Evolutionary conservation across 1,140 invertebrate genomes (phyloP).

Genomic region (Nasonia longicornis): DNA sequence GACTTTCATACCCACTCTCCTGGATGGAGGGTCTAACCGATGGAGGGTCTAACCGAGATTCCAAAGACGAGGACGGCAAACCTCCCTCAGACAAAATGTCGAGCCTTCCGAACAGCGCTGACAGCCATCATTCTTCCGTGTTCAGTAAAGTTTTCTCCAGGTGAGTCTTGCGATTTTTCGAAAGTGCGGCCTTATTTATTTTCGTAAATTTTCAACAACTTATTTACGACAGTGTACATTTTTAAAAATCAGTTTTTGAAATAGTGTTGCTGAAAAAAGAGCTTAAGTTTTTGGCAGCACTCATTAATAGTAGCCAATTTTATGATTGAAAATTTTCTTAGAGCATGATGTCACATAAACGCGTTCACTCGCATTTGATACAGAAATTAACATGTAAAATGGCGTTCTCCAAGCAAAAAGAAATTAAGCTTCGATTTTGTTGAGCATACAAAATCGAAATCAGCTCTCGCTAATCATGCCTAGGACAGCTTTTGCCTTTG

Average conservation of each 20-base stretch:
- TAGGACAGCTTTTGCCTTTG: slow-evolving; percentile 31
- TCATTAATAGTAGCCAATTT: neutral
- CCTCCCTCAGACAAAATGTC: slow-evolving; percentile 63
- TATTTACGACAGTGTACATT: neutral
- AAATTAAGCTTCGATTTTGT: slow-evolving; percentile 8
- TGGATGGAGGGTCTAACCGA: slow-evolving; percentile 91
- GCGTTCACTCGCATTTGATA: slow-evolving; percentile 11
- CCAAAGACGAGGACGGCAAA: slow-evolving; percentile 69
- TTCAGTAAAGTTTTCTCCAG: slow-evolving; percentile 92
- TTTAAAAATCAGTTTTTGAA: slow-evolving; percentile 15
- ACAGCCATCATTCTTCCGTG: slow-evolving; percentile 79
- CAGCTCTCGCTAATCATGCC: slow-evolving; percentile 27
- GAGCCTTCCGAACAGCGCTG: slow-evolving; percentile 74
- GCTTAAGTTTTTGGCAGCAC: slow-evolving; percentile 21
- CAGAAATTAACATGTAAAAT: neutral
- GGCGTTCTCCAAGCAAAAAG: neutral
- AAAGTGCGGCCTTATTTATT: neutral
- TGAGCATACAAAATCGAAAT: slow-evolving; percentile 17
- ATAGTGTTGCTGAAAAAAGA: slow-evolving; percentile 25
- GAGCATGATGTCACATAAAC: neutral
- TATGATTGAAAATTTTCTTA: slow-evolving; percentile 2
- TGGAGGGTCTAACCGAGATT: slow-evolving; percentile 85
- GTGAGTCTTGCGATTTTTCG: slow-evolving; percentile 63
- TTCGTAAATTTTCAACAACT: slow-evolving; percentile 12
- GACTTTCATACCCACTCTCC: slow-evolving; percentile 90